phyloP scores from a whole-genome alignment of 2,113 vertebrate species.

The Eurystomus gularis region DNA sequence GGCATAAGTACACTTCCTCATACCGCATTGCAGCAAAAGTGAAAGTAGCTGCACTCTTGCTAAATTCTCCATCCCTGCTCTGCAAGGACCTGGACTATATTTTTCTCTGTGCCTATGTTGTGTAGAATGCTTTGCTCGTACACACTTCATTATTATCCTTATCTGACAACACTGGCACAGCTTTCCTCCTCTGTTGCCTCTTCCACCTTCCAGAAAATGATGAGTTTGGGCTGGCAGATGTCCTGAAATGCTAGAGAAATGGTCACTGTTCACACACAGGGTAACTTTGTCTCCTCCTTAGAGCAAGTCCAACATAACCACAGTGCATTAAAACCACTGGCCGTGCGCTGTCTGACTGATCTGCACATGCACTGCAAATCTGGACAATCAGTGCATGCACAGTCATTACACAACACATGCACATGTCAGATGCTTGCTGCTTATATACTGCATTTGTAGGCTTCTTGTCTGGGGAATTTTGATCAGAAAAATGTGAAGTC shows the following conservation, averaged over 20 bases:
- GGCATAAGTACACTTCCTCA: neutral
- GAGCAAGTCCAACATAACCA: neutral
- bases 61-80: neutral
- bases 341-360: accelerated
- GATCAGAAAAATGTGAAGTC: neutral
- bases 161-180: neutral
- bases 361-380: neutral
- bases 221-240: neutral
- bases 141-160: neutral
- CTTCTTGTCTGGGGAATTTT: neutral
- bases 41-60: neutral
- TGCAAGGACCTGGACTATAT: neutral
- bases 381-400: neutral
- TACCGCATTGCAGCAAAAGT: neutral
- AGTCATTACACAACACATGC: neutral
- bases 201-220: neutral
- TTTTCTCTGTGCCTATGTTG: neutral
- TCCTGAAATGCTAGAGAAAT: neutral
- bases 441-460: neutral
- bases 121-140: neutral
- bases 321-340: neutral
- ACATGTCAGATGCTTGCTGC: neutral
- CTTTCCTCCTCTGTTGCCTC: neutral
- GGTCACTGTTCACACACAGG: neutral
- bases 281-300: neutral